Conservation (phyloP, 2,113 vertebrate species). For the Tragelaphus buxtoni region DNA sequence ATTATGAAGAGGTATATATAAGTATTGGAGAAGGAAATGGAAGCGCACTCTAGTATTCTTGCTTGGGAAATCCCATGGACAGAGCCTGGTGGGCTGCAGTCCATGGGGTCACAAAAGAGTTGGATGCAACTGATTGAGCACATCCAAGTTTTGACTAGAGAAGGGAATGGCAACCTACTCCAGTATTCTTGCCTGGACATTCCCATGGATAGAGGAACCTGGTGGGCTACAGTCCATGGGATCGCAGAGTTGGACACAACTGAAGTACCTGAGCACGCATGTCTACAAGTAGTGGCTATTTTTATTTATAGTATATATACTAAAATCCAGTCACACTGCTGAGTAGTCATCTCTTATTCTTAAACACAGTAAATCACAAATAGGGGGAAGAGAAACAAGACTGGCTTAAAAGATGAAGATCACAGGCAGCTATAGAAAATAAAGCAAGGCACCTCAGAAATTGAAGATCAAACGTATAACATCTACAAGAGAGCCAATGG, state of each 20-base stretch:
- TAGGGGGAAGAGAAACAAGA: not conserved
- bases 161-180: too few relatives aligned
- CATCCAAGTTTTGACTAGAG: too few relatives aligned
- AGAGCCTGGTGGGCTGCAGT: too few relatives aligned
- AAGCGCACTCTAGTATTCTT: too few relatives aligned
- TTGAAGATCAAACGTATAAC: not conserved
- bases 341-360: not conserved
- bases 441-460: not conserved
- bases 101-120: too few relatives aligned
- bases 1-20: not conserved
- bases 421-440: not conserved
- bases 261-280: too few relatives aligned
- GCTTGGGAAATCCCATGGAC: too few relatives aligned
- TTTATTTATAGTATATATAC: not conserved
- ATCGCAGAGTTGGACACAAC: too few relatives aligned
- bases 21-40: not conserved
- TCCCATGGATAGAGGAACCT: too few relatives aligned
- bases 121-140: too few relatives aligned
- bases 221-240: too few relatives aligned
- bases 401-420: not conserved
- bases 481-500: not conserved
- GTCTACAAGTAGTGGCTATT: not conserved
- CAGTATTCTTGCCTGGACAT: too few relatives aligned
- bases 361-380: not conserved
- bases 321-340: not conserved